Evolutionary conservation across 1,140 invertebrate genomes (phyloP).

Genomic region (Steinernema feltiae): DNA sequence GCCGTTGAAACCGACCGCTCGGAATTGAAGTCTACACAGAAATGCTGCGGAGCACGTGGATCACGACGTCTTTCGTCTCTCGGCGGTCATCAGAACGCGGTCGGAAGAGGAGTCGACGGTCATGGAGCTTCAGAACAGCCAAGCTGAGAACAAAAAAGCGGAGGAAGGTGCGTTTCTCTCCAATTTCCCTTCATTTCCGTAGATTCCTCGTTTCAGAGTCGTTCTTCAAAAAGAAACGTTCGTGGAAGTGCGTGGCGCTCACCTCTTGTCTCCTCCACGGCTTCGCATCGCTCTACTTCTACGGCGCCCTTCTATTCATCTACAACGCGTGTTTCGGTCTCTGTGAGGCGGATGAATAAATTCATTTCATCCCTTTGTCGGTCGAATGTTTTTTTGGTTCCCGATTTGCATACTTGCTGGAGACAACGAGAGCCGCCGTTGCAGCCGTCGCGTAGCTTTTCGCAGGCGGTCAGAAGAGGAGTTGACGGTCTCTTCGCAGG

Average conservation of each 20-base stretch:
- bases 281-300: neutral
- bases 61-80: too few relatives aligned
- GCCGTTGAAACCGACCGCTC: neutral
- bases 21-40: neutral
- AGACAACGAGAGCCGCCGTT: too few relatives aligned
- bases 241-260: neutral
- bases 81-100: too few relatives aligned
- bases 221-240: neutral
- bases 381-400: too few relatives aligned
- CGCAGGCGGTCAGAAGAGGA: too few relatives aligned
- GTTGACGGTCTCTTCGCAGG: too few relatives aligned
- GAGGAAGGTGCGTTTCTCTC: neutral
- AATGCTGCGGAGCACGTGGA: neutral
- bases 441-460: too few relatives aligned
- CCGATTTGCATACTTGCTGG: too few relatives aligned
- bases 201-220: neutral
- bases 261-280: neutral
- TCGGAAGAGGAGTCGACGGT: too few relatives aligned
- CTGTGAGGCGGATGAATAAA: neutral
- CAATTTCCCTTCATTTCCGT: neutral
- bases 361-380: too few relatives aligned
- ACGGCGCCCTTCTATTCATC: neutral
- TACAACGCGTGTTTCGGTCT: neutral
- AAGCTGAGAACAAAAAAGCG: neutral
- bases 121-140: neutral